Percentiles rank a stretch among this genome's conserved stretches.
Evolutionary conservation across 2,797 vertebrate genomes (phyloP).

Genomic region (Myiotriccus ornatus): DNA sequence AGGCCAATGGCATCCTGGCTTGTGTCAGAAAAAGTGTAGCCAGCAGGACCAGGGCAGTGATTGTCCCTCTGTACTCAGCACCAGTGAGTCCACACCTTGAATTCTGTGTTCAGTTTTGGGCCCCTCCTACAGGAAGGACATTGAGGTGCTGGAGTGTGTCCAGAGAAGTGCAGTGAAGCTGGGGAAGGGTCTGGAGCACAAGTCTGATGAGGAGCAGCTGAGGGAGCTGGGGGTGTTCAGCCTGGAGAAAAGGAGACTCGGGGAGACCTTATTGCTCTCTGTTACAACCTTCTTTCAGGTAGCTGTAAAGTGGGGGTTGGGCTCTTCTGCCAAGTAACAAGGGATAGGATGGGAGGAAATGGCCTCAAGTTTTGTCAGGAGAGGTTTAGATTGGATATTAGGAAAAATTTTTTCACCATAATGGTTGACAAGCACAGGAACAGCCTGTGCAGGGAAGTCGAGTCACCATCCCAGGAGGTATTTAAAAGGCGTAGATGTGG

Average conservation of each 20-base stretch:
- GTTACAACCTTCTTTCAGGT: too few relatives aligned
- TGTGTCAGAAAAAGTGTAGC: accelerated
- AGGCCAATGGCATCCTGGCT: neutral
- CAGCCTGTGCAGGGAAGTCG: neutral
- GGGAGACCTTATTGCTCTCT: neutral
- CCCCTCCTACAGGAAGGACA: neutral
- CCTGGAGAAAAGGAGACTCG: neutral
- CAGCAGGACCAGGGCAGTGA: neutral
- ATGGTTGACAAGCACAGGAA: neutral
- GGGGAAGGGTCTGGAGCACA: neutral
- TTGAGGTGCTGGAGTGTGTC: neutral
- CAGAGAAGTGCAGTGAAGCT: neutral
- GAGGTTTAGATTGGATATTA: neutral
- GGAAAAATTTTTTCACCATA: neutral
- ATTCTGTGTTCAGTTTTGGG: neutral
- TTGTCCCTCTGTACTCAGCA: neutral
- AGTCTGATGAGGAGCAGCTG: neutral
- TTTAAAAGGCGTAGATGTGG: neutral
- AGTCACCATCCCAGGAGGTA: neutral
- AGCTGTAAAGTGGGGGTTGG: too few relatives aligned
- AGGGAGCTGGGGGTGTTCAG: neutral
- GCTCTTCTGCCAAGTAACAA: neutral
- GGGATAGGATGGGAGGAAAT: neutral
- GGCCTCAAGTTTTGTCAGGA: neutral
- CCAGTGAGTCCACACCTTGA: neutral